Conservation (phyloP, 2,113 vertebrate genomes). For the Dascyllus trimaculatus region DNA sequence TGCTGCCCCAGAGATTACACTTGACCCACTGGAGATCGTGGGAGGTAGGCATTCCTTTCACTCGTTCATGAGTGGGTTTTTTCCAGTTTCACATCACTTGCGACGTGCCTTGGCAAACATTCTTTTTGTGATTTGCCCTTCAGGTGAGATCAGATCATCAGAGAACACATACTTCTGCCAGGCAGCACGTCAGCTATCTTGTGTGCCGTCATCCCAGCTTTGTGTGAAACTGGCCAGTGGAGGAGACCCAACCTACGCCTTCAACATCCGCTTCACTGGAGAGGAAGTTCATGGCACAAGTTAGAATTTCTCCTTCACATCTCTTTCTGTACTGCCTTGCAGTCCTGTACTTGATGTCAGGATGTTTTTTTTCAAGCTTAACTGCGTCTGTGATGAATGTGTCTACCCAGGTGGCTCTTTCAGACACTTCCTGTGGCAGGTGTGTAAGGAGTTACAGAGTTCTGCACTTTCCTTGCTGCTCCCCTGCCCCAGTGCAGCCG, state of each 20-base stretch:
- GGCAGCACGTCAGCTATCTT: constrained; percentile 94
- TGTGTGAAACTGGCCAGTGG: constrained; percentile 97
- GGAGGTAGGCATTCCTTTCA: constrained; percentile 85
- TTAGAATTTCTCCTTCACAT: constrained; percentile 76
- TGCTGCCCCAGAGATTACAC: constrained; percentile 95
- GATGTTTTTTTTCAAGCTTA: background rate
- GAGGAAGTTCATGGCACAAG: constrained; percentile 99
- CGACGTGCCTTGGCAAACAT: background rate
- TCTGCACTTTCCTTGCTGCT: constrained; percentile 94
- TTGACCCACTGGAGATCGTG: constrained; percentile 96
- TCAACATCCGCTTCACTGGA: constrained; percentile 98
- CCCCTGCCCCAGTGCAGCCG: constrained; percentile 94
- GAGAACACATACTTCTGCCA: constrained; percentile 99
- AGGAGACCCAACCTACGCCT: constrained; percentile 96
- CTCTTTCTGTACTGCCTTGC: background rate
- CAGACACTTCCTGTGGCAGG: constrained; percentile 99
- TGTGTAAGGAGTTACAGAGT: constrained; percentile 98
- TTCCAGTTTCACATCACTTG: background rate
- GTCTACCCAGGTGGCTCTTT: constrained; percentile 93
- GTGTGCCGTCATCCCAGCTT: constrained; percentile 94
- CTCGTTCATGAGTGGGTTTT: background rate
- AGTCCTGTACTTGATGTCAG: background rate
- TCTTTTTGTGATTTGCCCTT: background rate
- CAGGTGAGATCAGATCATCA: constrained; percentile 93
- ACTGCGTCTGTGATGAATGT: constrained; percentile 43